Percentiles rank a stretch among this genome's conserved stretches.
Evolutionary conservation across 2,797 vertebrate species (phyloP).

Genomic region (Nannoperca australis): DNA sequence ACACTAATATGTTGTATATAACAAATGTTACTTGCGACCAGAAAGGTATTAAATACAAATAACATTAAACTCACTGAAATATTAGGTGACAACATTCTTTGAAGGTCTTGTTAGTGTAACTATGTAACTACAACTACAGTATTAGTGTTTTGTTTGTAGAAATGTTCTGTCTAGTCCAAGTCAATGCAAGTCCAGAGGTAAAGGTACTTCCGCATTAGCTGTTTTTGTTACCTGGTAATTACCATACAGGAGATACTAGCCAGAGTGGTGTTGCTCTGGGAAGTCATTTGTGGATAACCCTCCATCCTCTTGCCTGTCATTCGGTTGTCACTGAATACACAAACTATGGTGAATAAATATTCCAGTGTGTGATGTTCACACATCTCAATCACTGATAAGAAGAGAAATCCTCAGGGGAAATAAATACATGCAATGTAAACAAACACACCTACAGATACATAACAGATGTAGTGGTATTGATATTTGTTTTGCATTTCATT

Average conservation of each 20-base stretch:
- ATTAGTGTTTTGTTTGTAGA: not conserved
- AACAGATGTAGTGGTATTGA: slow-evolving; percentile 17
- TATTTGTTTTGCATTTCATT: slow-evolving; percentile 30
- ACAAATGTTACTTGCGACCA: no score
- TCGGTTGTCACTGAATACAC: slow-evolving; percentile 6
- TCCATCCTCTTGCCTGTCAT: slow-evolving; percentile 1
- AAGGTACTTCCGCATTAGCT: no score
- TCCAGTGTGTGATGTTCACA: not conserved
- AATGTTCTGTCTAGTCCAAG: not conserved
- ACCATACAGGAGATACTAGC: not conserved
- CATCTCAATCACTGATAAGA: slow-evolving; percentile 41
- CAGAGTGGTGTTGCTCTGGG: not conserved
- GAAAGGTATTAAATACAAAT: no score
- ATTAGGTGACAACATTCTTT: no score
- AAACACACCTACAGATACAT: not conserved
- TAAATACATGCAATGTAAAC: not conserved
- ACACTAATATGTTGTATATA: no score
- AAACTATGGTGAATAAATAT: not conserved
- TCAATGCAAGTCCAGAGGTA: no score
- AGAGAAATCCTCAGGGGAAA: not conserved
- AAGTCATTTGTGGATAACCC: not conserved
- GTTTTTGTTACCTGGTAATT: not conserved
- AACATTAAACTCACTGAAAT: no score
- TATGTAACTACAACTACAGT: no score
- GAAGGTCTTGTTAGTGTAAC: no score